A percentile compares a stretch with the other conserved stretches of the same genome.
Conservation (phyloP, 1,140 invertebrate genomes). For the Philaenus spumarius region DNA sequence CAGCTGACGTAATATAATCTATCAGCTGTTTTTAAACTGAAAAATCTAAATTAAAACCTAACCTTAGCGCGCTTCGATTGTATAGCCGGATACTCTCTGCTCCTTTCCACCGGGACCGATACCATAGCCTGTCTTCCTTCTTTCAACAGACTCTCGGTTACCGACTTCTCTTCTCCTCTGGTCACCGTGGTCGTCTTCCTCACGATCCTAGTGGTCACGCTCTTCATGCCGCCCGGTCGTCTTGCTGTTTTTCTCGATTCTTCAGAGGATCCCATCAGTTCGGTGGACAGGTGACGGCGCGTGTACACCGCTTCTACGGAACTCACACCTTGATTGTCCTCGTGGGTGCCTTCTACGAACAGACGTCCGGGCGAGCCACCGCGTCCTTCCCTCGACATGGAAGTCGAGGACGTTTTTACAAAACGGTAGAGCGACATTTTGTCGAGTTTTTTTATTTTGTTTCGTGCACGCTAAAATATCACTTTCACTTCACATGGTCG, state of each 20-base stretch:
- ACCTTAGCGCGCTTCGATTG: slow-evolving; percentile 53
- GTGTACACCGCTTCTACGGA: slow-evolving; percentile 67
- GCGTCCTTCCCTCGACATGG: slow-evolving; percentile 31
- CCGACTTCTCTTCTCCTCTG: slow-evolving; percentile 72
- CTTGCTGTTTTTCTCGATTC: slow-evolving; percentile 73
- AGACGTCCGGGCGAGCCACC: slow-evolving; percentile 44
- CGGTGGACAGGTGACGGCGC: slow-evolving; percentile 73
- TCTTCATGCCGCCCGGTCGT: slow-evolving; percentile 62
- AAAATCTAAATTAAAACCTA: too few species aligned
- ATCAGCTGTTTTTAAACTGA: too few species aligned
- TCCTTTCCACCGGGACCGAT: slow-evolving; percentile 41
- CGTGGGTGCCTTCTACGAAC: slow-evolving; percentile 71
- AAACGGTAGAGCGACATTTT: slow-evolving; percentile 62
- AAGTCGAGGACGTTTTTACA: slow-evolving; percentile 49
- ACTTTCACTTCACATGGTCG: too few species aligned
- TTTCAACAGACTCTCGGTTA: slow-evolving; percentile 59
- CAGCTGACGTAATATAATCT: too few species aligned
- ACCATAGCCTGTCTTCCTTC: slow-evolving; percentile 40
- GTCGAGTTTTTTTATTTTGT: too few species aligned
- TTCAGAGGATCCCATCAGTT: slow-evolving; percentile 72
- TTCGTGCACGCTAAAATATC: too few species aligned
- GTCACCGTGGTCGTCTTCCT: slow-evolving; percentile 86
- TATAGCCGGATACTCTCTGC: slow-evolving; percentile 31
- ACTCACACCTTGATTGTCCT: slow-evolving; percentile 47
- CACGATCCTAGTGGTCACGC: slow-evolving; percentile 79